A percentile compares a stretch with the other conserved stretches of the same genome.
These are phyloP conservation scores for Sebastes itinus DNA, from an alignment of 2,797 vertebrate species.

Conservation along the genomic window DNA sequence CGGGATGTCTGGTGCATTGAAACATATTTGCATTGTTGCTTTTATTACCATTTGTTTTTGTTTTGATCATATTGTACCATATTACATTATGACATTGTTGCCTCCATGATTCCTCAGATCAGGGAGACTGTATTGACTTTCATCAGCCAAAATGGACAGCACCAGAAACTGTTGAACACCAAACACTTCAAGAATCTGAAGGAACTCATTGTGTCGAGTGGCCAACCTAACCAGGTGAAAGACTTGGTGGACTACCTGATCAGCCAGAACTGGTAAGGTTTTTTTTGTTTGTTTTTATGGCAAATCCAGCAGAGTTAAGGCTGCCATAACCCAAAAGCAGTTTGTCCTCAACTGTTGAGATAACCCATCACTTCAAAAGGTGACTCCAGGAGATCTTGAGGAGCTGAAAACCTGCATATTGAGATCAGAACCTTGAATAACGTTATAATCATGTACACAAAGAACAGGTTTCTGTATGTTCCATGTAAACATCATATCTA, in stretches of 20 bases:
- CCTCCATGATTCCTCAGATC: conserved; percentile 76
- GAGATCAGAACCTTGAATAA: background rate
- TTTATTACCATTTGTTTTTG: background rate
- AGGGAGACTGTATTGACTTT: conserved; percentile 84
- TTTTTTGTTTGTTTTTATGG: no score
- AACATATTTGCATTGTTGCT: background rate
- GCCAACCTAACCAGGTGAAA: conserved; percentile 72
- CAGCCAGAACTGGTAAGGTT: conserved; percentile 84
- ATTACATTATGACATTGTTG: background rate
- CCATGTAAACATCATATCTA: background rate
- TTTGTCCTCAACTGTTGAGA: background rate
- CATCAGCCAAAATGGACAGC: conserved; percentile 81
- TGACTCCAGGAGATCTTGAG: background rate
- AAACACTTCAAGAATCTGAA: conserved; percentile 86
- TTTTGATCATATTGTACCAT: background rate
- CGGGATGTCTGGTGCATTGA: background rate
- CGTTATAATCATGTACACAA: background rate
- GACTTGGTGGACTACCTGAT: conserved; percentile 84
- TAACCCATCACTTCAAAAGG: background rate
- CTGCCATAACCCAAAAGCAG: no score
- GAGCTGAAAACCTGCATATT: background rate
- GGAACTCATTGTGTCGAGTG: conserved; percentile 74
- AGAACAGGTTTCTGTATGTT: background rate
- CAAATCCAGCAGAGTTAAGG: no score
- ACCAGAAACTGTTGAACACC: conserved; percentile 84